Conservation (phyloP, 2,888 invertebrate genomes). For the Sphaerophoria rueppellii region DNA sequence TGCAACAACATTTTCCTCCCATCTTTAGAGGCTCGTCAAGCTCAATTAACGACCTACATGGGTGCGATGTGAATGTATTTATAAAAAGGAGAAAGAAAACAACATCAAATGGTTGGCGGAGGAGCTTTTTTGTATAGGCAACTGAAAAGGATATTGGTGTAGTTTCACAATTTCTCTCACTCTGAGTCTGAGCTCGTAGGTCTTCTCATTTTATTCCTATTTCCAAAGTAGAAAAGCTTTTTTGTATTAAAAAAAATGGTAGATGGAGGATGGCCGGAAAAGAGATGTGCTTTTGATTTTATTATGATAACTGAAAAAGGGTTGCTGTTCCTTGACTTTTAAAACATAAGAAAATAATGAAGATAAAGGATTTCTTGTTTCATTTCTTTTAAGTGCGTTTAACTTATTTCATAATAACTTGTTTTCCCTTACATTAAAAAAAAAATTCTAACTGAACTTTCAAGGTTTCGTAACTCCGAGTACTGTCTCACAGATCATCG, state of each 20-base stretch:
- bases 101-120: constrained; percentile 47
- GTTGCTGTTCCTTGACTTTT: too few relatives aligned
- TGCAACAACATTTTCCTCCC: constrained; percentile 59
- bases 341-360: too few relatives aligned
- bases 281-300: too few relatives aligned
- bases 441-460: too few relatives aligned
- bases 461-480: too few relatives aligned
- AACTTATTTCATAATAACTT: too few relatives aligned
- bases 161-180: constrained; percentile 13
- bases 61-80: constrained; percentile 8
- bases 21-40: background rate
- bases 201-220: background rate
- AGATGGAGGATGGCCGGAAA: constrained; percentile 26
- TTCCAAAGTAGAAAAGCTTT: constrained; percentile 50
- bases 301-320: too few relatives aligned
- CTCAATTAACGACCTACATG: background rate
- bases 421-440: too few relatives aligned
- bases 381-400: too few relatives aligned
- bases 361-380: too few relatives aligned
- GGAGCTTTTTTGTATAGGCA: constrained; percentile 61
- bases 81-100: constrained; percentile 13
- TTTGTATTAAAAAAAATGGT: constrained; percentile 49
- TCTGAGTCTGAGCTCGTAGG: background rate
- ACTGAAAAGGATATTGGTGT: constrained; percentile 44
- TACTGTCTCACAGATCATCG: too few relatives aligned